Evolutionary conservation across 2,113 vertebrate species (phyloP).

Genomic region (Hylia prasina): DNA sequence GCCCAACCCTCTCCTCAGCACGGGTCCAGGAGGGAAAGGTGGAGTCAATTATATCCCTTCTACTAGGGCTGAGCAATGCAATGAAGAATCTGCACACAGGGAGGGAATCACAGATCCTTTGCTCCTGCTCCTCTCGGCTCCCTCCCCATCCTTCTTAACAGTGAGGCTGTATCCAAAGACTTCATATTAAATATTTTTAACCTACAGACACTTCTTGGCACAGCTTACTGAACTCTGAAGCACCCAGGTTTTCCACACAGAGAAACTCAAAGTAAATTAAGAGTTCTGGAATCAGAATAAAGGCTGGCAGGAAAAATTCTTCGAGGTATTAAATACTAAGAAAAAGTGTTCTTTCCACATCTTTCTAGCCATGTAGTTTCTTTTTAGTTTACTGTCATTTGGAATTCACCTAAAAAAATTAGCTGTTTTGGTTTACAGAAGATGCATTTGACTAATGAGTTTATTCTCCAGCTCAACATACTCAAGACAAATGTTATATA

Average conservation of each 20-base stretch:
- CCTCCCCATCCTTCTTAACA: not conserved
- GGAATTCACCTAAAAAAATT: not conserved
- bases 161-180: not conserved
- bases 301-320: not conserved
- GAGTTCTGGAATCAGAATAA: not conserved
- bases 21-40: not conserved
- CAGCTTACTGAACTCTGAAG: not conserved
- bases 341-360: not conserved
- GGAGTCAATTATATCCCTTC: rapidly evolving
- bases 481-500: not conserved
- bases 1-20: not conserved
- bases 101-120: not conserved
- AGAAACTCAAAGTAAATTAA: slow-evolving; percentile 21
- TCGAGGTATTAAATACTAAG: not conserved
- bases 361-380: not conserved
- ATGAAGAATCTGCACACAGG: rapidly evolving
- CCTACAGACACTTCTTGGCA: not conserved
- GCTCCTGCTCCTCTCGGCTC: not conserved
- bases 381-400: not conserved
- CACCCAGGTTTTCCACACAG: not conserved
- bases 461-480: not conserved
- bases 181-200: slow-evolving; percentile 2
- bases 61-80: not conserved
- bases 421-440: not conserved
- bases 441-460: not conserved